phyloP scores from a whole-genome alignment of 64 coral and sea anemone genomes.

The Montipora cactus region DNA sequence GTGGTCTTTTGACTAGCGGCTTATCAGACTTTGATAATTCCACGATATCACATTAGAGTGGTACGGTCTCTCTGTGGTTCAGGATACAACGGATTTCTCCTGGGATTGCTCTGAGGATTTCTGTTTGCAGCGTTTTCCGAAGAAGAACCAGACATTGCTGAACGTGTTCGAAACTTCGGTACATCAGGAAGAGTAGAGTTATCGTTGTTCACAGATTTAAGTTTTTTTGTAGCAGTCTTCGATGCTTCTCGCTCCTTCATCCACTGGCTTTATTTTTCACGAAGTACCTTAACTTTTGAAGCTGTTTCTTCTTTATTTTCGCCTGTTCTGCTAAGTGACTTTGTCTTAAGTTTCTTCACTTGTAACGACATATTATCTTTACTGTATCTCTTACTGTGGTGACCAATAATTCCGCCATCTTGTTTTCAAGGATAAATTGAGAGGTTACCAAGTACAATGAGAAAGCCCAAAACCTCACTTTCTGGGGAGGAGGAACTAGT shows the following conservation, averaged over 20 bases:
- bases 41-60: constrained; percentile 82
- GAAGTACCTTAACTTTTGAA: constrained; percentile 85
- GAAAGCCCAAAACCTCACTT: neutral
- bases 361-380: constrained; percentile 69
- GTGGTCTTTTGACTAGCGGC: no score
- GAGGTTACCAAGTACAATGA: constrained; percentile 42
- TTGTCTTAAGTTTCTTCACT: constrained; percentile 71
- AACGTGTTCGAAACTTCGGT: constrained; percentile 13
- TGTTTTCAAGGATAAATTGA: neutral
- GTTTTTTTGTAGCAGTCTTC: constrained; percentile 23
- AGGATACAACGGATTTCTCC: constrained; percentile 86
- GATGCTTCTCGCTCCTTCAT: constrained; percentile 89
- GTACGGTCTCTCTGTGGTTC: constrained; percentile 59
- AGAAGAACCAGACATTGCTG: constrained; percentile 15
- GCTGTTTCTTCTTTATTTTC: constrained; percentile 66
- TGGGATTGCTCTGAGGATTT: constrained; percentile 58
- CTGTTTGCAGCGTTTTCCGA: constrained; percentile 37
- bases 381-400: no score
- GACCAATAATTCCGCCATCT: constrained; percentile 56
- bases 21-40: constrained; percentile 46
- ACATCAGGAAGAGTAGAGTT: constrained; percentile 42
- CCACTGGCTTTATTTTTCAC: constrained; percentile 88
- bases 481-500: neutral
- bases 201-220: constrained; percentile 28
- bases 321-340: constrained; percentile 32